Base-by-base conservation (phyloP, 2,797 vertebrate species). In the Phylloscopus collybita region DNA sequence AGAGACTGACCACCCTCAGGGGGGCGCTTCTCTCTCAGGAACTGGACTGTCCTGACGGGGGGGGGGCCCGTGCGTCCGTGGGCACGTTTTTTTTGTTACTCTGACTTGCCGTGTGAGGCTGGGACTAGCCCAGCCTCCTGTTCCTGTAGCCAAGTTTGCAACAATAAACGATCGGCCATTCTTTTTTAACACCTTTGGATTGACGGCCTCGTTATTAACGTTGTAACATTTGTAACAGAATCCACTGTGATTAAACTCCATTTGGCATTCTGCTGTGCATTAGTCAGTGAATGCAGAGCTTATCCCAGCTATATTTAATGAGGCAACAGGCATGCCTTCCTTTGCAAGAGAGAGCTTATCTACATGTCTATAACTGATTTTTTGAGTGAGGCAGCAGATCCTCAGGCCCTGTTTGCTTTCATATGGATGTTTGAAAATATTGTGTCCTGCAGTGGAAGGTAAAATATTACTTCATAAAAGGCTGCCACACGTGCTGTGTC, bases 221-320 rank as follows among this genome's bases (percentile, higher is more conserved):
- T n/a, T n/a, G n/a, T n/a, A n/a, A n/a, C n/a, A n/a, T n/a, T n/a
- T n/a, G n/a, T n/a, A n/a, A n/a, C n/a, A n/a, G n/a, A n/a, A 97
- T 94, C 91, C 85, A 71, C 92, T 96, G 92, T 96, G 96, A 97
- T 96, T 95, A 95, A 88, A 64, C 61, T 80, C 61, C 84, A 81
- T 87, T 96, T 97, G 96, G 97, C 96, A 96, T 96, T 96, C 90
- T 96, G 97, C 93, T 83, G 19, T 88, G 94, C 93, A 94, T 97
- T 95, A 96, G 94, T 40, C 51, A 96, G 91, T 94, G 95, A 97
- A 97, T 88, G 87, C 82, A 92, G 86, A 79, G 96, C 93, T 93
- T 91, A 95, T 62, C 95, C 79, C 78, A 91, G 95, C 87, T 96
- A 75, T 88, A 89, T 88, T 94, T 97, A 96, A 97, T 95, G 95